Evolutionary conservation across 2,888 invertebrate species (phyloP).

Genomic region (Thysanoteuthis rhombus): DNA sequence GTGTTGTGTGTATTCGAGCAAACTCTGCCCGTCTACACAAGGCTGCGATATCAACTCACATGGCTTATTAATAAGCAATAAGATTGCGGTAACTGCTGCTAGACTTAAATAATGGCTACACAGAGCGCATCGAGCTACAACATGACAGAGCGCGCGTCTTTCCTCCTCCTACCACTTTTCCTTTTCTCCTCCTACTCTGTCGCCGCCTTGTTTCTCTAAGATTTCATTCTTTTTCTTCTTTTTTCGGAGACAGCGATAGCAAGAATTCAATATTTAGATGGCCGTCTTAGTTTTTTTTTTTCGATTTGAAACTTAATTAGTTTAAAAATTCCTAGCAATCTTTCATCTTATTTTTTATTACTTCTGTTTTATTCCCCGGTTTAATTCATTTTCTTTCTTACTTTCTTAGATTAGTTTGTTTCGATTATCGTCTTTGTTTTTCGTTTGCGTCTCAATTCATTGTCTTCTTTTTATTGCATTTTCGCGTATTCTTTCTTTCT

Average conservation of each 20-base stretch:
- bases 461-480: too few relatives aligned
- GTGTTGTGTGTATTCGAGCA: neutral
- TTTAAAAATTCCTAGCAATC: neutral
- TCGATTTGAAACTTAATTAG: too few relatives aligned
- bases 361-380: neutral
- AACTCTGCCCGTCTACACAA: neutral
- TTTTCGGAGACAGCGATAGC: neutral
- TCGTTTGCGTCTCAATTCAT: too few relatives aligned
- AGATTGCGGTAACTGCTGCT: neutral
- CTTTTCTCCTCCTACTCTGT: neutral
- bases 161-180: neutral
- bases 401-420: too few relatives aligned
- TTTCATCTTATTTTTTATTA: neutral
- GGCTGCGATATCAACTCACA: neutral
- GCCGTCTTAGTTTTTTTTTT: too few relatives aligned
- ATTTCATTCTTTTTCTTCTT: too few relatives aligned
- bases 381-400: neutral
- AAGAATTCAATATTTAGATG: neutral
- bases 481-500: neutral
- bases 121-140: neutral
- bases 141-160: neutral
- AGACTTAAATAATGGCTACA: neutral
- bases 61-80: constrained; percentile 12
- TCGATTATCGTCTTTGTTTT: too few relatives aligned
- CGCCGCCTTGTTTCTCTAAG: neutral